Evolutionary conservation across 2,797 vertebrate species (phyloP).

Genomic region (Mus minutoides): DNA sequence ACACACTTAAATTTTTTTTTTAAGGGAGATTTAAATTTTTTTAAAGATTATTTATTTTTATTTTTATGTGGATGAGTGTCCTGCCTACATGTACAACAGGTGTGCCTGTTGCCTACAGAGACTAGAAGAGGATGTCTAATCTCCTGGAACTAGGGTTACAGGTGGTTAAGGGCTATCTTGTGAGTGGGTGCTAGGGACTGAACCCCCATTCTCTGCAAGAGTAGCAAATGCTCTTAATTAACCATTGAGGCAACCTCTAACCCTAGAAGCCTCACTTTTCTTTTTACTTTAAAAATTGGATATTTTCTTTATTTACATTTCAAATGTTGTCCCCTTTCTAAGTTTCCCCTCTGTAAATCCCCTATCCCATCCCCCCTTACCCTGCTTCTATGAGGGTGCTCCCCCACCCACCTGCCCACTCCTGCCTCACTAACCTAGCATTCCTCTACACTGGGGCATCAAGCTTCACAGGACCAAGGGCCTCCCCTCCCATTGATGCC

Average conservation of each 20-base stretch:
- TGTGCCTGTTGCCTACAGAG: background rate
- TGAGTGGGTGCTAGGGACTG: too few species aligned
- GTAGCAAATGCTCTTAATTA: background rate
- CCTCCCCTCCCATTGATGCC: too few species aligned
- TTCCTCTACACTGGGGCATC: too few species aligned
- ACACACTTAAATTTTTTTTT: background rate
- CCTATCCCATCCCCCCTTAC: too few species aligned
- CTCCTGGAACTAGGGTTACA: background rate
- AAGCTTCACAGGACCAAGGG: too few species aligned
- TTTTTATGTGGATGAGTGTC: background rate
- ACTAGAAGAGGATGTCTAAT: background rate
- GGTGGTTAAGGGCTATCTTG: background rate
- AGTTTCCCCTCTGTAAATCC: too few species aligned
- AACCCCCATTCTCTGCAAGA: background rate
- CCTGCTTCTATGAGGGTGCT: too few species aligned
- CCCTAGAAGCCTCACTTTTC: background rate
- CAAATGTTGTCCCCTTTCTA: too few species aligned
- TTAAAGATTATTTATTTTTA: background rate
- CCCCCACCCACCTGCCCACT: too few species aligned
- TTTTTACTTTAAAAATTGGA: too few species aligned
- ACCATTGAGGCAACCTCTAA: background rate
- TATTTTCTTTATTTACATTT: too few species aligned
- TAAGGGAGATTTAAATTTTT: background rate
- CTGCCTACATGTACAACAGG: background rate
- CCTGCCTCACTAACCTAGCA: too few species aligned